phyloP scores from a whole-genome alignment of 2,888 invertebrate species.

The Seira ritae region DNA sequence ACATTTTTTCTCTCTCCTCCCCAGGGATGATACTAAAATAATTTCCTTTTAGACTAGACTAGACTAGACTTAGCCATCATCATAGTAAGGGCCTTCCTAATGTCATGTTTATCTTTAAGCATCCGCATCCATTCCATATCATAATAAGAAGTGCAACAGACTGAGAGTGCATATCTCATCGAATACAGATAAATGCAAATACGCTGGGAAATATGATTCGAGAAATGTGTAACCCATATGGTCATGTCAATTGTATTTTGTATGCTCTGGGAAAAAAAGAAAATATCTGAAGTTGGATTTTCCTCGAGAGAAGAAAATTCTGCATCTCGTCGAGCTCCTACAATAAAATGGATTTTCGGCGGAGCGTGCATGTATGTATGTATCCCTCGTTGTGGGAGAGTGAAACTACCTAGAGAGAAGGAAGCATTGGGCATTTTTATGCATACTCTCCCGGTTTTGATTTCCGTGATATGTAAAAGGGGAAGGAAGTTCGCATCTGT shows the following conservation, averaged over 20 bases:
- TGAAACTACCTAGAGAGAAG: not conserved
- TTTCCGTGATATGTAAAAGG: conserved; percentile 8
- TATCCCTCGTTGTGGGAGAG: not conserved
- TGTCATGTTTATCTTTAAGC: not conserved
- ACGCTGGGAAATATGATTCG: not conserved
- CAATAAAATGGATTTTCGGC: no score
- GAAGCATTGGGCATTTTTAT: conserved; percentile 14
- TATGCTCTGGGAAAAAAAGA: not conserved
- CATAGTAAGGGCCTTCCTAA: not conserved
- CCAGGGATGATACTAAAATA: not conserved
- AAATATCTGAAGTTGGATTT: not conserved
- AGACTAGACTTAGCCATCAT: not conserved
- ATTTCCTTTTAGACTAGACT: no score
- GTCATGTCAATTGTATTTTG: not conserved
- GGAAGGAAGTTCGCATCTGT: conserved; percentile 16
- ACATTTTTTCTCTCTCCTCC: not conserved
- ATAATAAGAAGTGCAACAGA: conserved; percentile 5
- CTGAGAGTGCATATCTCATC: conserved; percentile 17
- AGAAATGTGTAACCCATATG: not conserved
- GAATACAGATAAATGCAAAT: conserved; percentile 13
- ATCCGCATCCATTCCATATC: no score
- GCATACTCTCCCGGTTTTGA: conserved; percentile 16
- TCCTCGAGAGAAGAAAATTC: not conserved
- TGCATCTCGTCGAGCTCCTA: no score
- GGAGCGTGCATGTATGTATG: not conserved